Base-by-base conservation (phyloP, 2,113 vertebrate species). In the Hippocampus zosterae region DNA sequence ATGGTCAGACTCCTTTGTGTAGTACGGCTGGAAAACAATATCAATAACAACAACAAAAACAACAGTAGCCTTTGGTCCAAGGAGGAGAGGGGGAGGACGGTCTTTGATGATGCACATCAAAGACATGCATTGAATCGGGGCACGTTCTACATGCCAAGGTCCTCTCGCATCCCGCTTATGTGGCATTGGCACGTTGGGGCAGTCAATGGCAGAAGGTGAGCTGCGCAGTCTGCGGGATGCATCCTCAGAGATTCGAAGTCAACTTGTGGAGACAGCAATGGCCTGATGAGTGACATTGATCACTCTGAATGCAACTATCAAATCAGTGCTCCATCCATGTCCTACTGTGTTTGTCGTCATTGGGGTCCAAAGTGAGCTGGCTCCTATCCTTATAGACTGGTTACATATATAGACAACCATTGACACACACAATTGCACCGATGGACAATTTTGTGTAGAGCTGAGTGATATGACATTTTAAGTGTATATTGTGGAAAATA, bases 1-100 rank as follows among this genome's bases (percentile, higher is more conserved):
- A 92, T 91, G 92, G 91, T 92, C 92, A 92, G 89, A 87, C 89
- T 90, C 84, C 90, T 92, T 92, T 92, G 91, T 92, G 86, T 80
- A 84, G 78, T 84, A 78, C 80, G 84, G 88, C 77, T 81, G 76
- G 84, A 88, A 91, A 90, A 92, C 89, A 92, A 92, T 90, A 90
- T 88, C 87, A 93, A 88, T 89, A 92, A 91, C 89, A 89, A 88
- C 88, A 93, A 91, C 90, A 92, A 92, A 90, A 91, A 92, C 91
- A 91, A 91, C 88, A 89, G 88, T 91, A 92, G 90, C 90, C 90
- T 92, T 92, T 91, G 88, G 91, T 86, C 90, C 79, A 7, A 60
- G 76, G 83, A 88, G 83, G 81, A 86, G 84, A 88, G 84, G 82
- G 84, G 84, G 86, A 88, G 79, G 79, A 79, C 81, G 83, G 79